These are phyloP conservation scores for Gracilinanus agilis DNA, from an alignment of 2,113 vertebrate genomes.

Conservation along the genomic window DNA sequence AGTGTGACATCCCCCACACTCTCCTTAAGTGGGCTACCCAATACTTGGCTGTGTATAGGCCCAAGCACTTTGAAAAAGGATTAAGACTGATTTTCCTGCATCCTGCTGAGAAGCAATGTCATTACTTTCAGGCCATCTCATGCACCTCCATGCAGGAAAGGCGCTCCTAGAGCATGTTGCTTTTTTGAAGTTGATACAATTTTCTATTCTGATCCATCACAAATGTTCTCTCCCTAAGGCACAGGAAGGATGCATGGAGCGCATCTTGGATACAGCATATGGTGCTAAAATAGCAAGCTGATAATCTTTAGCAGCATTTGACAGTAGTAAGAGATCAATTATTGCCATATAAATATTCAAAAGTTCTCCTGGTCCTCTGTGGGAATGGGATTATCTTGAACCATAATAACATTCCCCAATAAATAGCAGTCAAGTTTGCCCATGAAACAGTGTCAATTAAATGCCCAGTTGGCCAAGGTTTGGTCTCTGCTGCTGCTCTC, in stretches of 20 bases:
- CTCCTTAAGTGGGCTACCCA: conserved; percentile 25
- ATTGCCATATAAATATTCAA: conserved; percentile 85
- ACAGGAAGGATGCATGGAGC: conserved; percentile 80
- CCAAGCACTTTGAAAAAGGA: not conserved
- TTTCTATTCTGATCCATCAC: conserved; percentile 80
- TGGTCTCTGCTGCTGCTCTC: conserved; percentile 51
- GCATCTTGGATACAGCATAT: conserved; percentile 81
- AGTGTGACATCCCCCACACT: conserved; percentile 43
- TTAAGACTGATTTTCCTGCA: conserved; percentile 22
- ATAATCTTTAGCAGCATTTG: conserved; percentile 83
- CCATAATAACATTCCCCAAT: conserved; percentile 66
- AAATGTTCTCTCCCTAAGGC: conserved; percentile 79
- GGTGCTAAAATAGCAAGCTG: conserved; percentile 83
- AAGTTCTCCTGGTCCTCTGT: conserved; percentile 72
- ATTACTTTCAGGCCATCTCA: conserved; percentile 48
- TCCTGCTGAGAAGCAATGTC: not conserved
- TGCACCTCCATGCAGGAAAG: conserved; percentile 17
- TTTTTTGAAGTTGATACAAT: conserved; percentile 59
- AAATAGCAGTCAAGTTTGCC: conserved; percentile 71
- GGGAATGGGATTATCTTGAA: conserved; percentile 77
- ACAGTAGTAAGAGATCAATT: conserved; percentile 84
- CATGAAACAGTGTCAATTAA: conserved; percentile 70
- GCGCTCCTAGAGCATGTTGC: conserved; percentile 48
- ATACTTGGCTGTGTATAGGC: not conserved
- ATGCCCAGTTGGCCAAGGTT: conserved; percentile 34